Evolutionary conservation across 2,888 invertebrate genomes (phyloP), one percentile per base, ranked within the genome.

Genomic region (Watsonalla binaria): DNA sequence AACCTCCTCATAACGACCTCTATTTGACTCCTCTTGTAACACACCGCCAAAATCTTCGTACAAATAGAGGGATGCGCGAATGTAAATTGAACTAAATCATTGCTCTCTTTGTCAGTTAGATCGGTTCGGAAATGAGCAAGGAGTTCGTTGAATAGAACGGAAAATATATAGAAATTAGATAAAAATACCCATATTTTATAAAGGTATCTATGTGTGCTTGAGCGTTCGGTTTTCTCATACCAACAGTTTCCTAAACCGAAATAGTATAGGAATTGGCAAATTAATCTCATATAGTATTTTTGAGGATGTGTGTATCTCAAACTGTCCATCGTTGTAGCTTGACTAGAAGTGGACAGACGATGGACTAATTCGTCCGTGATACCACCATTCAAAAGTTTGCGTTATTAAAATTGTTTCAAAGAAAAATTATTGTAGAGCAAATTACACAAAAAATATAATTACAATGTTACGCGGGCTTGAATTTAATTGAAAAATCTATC

Each of bases 191-290:
- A 84, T 0, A 68, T 9, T 0, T 46, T 56, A 48, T 82, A 82
- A 0, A 76, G 4, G 5, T 55, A 52, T 46, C 63, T 67, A 5
- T 62, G 52, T 2, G 51, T 55, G 34, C 46, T 57, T 0, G 69
- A 61, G 5, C 59, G 53, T n/a, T 59, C 54, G 0, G 45, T 51
- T 15, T 63, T 56, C 55, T 79, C 78, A 52, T 79, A 80, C 83
- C 82, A 82, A 49, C 68, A 73, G 7, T 76, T 66, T 0, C 80
- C 80, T 34, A 77, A 55, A 0, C 82, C 84, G 2, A 77, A 56
- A 15, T 65, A 74, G 60, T 69, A 80, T 4, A 82, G 60, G 4
- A 62, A 15, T 46, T 56, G 60, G 57, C 79, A 81, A 24, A 83
- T 62, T 7, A 56, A 39, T 62, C 78, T 78, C 8, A 77, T 54